Base-by-base conservation (phyloP, 2,113 vertebrate species). In the Rhinopomastus cyanomelas region DNA sequence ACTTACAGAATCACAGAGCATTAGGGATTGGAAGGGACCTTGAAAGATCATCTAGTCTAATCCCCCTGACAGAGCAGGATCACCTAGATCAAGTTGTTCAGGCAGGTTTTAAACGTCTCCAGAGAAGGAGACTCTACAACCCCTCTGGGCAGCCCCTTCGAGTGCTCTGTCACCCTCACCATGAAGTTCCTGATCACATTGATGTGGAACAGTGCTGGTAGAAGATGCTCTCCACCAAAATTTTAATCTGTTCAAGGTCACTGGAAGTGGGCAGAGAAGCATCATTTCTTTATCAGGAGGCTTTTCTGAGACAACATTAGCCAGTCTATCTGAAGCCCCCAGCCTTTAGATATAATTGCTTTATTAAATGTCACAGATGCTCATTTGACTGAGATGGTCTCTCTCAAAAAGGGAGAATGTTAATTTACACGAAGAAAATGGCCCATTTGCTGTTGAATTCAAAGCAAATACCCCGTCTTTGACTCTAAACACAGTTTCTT, bases 271-370 rank as follows among this genome's bases (percentile, higher is more conserved):
- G 53, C 30, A 89, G 85, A 78, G 86, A 71, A 87, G 52, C 49
- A 78, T 64, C 81, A 23, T 51, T 90, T 61, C 66, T 85, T 10
- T n/a, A 62, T 26, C 37, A 10, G 92, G 55, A 81, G 21, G 27
- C 44, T 44, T 51, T 55, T 72, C 77, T 6, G 49, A 88, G 77
- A 55, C 55, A 61, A 68, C 61, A 57, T 91, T 94, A 78, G 21
- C 74, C 62, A 60, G 37, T 78, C 39, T 26, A 55, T 66, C 79
- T 90, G 72, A 53, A 60, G 84, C 69, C 80, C 42, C 36, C 27
- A 73, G 81, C 81, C 88, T 81, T 96, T 80, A 83, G 81, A 96
- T 95, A 94, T 94, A 95, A 95, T 95, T 96, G 86, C 85, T 89
- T 82, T 93, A 92, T 71, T 88, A 79, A 82, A 95, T 92, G 81